phyloP scores from a whole-genome alignment of 2,113 vertebrate species.

The Forbesichthys papilliferus region DNA sequence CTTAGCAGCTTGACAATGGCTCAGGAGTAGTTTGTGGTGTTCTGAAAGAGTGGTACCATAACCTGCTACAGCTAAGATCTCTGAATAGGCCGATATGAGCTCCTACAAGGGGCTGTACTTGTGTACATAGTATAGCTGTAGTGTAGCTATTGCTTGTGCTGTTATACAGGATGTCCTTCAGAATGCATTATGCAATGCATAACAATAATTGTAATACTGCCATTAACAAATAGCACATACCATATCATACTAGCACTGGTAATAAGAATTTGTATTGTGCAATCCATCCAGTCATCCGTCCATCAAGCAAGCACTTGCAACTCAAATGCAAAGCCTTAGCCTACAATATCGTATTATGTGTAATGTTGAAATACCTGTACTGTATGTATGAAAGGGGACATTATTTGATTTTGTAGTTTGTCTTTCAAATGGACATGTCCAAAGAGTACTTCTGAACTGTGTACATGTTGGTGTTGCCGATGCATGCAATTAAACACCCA shows the following conservation, averaged over 20 bases:
- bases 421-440: no score
- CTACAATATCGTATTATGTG: no score
- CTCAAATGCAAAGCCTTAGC: no score
- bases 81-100: slow-evolving; percentile 57
- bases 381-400: no score
- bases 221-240: background rate
- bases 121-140: slow-evolving; percentile 10
- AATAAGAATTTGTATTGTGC: background rate
- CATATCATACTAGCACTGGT: no score
- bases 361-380: no score
- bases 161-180: background rate
- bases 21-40: slow-evolving; percentile 64
- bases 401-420: background rate
- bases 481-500: no score
- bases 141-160: no score
- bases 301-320: no score
- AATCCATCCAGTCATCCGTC: background rate
- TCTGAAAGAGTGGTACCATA: slow-evolving; percentile 66
- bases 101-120: slow-evolving; percentile 31
- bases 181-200: slow-evolving; percentile 10
- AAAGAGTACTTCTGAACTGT: background rate
- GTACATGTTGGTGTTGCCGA: background rate
- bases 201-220: slow-evolving; percentile 27
- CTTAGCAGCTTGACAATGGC: slow-evolving; percentile 70
- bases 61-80: slow-evolving; percentile 60